Conservation (phyloP, 2,113 vertebrate species). For the Rhinoderma darwinii region DNA sequence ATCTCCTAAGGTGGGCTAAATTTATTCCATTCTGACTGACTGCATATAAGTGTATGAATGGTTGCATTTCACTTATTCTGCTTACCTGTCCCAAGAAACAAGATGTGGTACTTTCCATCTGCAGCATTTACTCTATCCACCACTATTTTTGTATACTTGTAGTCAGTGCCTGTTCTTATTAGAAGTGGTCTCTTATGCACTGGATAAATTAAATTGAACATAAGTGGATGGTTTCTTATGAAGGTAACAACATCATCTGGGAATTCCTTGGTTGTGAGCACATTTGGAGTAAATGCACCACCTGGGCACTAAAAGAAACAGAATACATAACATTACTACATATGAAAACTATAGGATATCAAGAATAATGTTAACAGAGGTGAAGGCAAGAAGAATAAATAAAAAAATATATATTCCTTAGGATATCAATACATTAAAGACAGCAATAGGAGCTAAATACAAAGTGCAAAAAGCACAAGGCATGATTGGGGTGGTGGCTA, state of each 20-base stretch:
- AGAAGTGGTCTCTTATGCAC: constrained; percentile 87
- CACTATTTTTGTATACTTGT: constrained; percentile 92
- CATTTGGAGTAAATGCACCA: constrained; percentile 94
- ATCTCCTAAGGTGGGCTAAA: not conserved
- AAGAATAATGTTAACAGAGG: not conserved
- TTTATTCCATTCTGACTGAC: not conserved
- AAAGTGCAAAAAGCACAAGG: no score
- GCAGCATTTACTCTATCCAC: constrained; percentile 92
- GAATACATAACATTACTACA: not conserved
- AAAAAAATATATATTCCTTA: not conserved
- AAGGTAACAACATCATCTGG: constrained; percentile 97
- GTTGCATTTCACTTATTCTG: not conserved
- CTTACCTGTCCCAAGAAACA: constrained; percentile 95
- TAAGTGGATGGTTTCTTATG: constrained; percentile 93
- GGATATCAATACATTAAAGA: not conserved
- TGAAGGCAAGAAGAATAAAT: no score
- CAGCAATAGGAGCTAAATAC: not conserved
- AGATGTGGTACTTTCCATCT: constrained; percentile 91
- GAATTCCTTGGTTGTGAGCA: constrained; percentile 92
- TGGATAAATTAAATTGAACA: constrained; percentile 96
- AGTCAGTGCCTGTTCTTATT: constrained; percentile 88
- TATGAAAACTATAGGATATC: not conserved
- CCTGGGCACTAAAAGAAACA: constrained; percentile 85
- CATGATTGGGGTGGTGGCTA: not conserved
- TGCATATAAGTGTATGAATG: not conserved